Evolutionary conservation across 35 echinoderm and acorn worm genomes (phyloP), one percentile per base, ranked within the genome.

Genomic region (Diadema setosum): DNA sequence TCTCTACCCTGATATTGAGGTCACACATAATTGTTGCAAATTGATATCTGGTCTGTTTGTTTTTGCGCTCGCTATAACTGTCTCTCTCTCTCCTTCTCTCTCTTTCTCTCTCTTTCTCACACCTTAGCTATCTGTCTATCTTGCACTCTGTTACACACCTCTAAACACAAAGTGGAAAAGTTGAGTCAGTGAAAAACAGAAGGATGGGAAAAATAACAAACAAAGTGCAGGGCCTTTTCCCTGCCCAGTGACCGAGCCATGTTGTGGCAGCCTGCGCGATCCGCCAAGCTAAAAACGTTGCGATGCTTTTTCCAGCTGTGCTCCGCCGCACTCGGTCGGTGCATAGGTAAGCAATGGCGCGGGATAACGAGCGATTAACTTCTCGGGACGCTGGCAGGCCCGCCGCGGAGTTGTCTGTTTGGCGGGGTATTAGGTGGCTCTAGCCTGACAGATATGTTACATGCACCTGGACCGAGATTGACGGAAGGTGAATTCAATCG

Each of bases 361-460:
- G 16, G 63, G 63, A 67, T 67, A 67, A 67, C 37, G 63, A 67
- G 63, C 63, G 63, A 67, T 67, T 67, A 67, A 67, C 63, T 67
- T 67, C 63, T 30, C 30, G 63, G 63, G 27, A 34, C 30, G 63
- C 63, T 67, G 63, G 63, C 63, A 67, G 63, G 63, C 27, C 26
- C 30, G 63, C 27, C 63, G 27, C 30, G 37, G 30, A 67, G 30
- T 67, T 67, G 63, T 67, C 63, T 34, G 63, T 67, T 67, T 67
- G 30, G 30, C 63, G 26, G 63, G 63, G 63, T 67, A 67, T 67
- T 67, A 67, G 27, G 63, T 67, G 63, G 63, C 63, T 67, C 63
- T 29, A 33, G 27, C 5, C 27, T 67, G 63, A 67, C 63, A 67
- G 63, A 67, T 67, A 67, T 26, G 63, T 67, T 67, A 67, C 63